phyloP scores from a whole-genome alignment of 1,140 invertebrate genomes.

The Chymomyza costata region DNA sequence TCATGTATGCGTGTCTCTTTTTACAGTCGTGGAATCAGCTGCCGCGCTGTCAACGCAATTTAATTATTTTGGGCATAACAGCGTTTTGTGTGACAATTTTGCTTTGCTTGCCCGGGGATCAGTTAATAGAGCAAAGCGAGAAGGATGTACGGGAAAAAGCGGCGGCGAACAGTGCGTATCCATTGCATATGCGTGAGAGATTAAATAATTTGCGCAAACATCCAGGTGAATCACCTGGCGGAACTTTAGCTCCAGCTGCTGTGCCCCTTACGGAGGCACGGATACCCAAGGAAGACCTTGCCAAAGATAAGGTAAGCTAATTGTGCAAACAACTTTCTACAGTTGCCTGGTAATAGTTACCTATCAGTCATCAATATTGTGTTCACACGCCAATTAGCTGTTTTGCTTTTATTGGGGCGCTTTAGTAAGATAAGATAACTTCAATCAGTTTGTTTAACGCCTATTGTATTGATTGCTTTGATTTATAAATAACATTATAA shows the following conservation, averaged over 20 bases:
- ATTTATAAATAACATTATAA: neutral
- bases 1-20: conserved; percentile 9
- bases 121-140: conserved; percentile 34
- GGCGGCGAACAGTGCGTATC: conserved; percentile 8
- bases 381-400: conserved; percentile 1
- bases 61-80: conserved; percentile 79
- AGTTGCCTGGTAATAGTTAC: no score
- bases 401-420: neutral
- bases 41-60: conserved; percentile 87
- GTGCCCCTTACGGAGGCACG: conserved; percentile 11
- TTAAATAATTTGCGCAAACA: conserved; percentile 42
- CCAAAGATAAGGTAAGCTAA: conserved; percentile 43
- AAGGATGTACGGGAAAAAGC: conserved; percentile 25
- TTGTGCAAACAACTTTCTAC: conserved; percentile 3
- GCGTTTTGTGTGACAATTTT: conserved; percentile 54
- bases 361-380: conserved; percentile 11
- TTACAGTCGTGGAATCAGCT: conserved; percentile 88
- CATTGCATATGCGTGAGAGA: conserved; percentile 35
- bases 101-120: conserved; percentile 55
- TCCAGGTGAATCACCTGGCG: conserved; percentile 15
- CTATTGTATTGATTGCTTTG: neutral
- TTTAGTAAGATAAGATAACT: conserved; percentile 16
- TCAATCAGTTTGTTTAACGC: conserved; percentile 8
- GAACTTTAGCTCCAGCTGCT: conserved; percentile 8
- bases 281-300: conserved; percentile 1